Evolutionary conservation across 1,140 invertebrate genomes (phyloP), one percentile per base, ranked within the genome.

Genomic region (Coptotermes formosanus): DNA sequence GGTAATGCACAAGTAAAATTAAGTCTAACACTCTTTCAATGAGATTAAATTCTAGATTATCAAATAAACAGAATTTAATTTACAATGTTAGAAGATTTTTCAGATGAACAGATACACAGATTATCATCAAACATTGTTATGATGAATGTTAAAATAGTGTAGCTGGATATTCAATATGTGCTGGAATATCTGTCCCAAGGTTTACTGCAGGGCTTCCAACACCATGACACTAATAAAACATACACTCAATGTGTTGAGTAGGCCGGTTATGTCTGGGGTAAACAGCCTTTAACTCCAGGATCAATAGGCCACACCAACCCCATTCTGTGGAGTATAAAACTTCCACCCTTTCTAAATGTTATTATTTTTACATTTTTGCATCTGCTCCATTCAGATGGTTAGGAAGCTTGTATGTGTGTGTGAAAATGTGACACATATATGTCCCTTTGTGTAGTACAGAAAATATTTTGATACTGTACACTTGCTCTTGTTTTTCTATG

Each of bases 401-500:
- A 75, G 16, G 30, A 75, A n/a, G 64, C 21, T n/a, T 64, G 19
- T 25, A 16, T 48, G 59, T 64, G 25, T 30, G 9, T 75, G 64
- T 75, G 64, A 25, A 75, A 75, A 75, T 75, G 64, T 30, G n/a
- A 75, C n/a, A 75, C 64, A 30, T 75, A 75, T 75, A 30, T 75
- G 25, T 75, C 64, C 64, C 64, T 75, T 75, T 30, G 25, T n/a
- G 64, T 25, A 30, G n/a, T 16, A 75, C 64, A 75, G 64, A 75
- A 30, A 75, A 30, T 75, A 75, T 75, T 59, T 19, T 59, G 25
- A 75, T 75, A 30, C n/a, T n/a, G 25, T n/a, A 75, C 64, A 75
- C 64, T 75, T 30, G 12, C 52, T 55, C 19, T 21, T 75, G n/a
- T n/a, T 25, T 25, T 12, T 75, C 14, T 75, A 30, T n/a, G n/a